phyloP scores from a whole-genome alignment of 2,888 invertebrate species.

The Drosophila meridionalis region DNA sequence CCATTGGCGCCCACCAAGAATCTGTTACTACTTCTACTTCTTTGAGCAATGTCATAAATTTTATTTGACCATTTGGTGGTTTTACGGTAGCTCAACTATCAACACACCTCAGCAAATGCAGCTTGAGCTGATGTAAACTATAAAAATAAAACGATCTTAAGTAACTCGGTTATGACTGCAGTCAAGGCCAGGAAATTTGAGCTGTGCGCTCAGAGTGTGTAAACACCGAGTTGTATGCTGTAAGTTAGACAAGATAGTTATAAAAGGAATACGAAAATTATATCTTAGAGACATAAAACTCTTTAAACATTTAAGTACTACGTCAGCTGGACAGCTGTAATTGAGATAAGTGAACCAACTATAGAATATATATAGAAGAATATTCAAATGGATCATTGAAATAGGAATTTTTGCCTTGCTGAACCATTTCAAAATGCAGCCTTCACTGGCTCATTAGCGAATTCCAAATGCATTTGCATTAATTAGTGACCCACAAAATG shows the following conservation, averaged over 20 bases:
- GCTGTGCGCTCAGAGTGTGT: slow-evolving; percentile 7
- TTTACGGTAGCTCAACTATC: slow-evolving; percentile 51
- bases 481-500: slow-evolving; percentile 50
- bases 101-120: slow-evolving; percentile 33
- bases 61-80: slow-evolving; percentile 49
- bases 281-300: slow-evolving; percentile 17
- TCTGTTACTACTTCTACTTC: not conserved
- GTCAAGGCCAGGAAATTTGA: slow-evolving; percentile 20
- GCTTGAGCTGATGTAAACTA: slow-evolving; percentile 34
- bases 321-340: slow-evolving; percentile 19
- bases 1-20: slow-evolving; percentile 33
- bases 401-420: slow-evolving; percentile 23
- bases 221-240: not conserved
- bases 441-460: slow-evolving; percentile 21
- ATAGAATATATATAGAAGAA: not conserved
- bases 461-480: slow-evolving; percentile 22
- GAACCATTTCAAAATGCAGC: not conserved
- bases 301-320: not conserved
- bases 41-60: slow-evolving; percentile 41
- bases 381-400: not conserved
- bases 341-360: slow-evolving; percentile 11
- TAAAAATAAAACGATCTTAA: slow-evolving; percentile 1
- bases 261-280: not conserved
- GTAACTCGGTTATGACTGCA: slow-evolving; percentile 12
- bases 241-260: slow-evolving; percentile 1